These are phyloP conservation scores for Acipenser oxyrinchus DNA, from an alignment of 2,797 vertebrate species.

Conservation along the genomic window DNA sequence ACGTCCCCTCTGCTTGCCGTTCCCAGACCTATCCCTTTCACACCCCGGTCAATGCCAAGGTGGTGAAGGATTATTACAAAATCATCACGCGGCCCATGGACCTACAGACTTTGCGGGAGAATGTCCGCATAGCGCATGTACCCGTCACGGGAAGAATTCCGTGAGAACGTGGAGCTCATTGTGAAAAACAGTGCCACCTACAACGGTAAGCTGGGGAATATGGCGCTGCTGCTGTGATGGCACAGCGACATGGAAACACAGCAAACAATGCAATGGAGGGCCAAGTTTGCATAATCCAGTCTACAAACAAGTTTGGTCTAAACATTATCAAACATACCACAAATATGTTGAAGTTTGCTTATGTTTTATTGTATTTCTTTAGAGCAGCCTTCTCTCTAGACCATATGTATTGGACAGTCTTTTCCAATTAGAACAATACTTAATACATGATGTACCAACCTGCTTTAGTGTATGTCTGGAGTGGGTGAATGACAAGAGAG, in stretches of 20 bases:
- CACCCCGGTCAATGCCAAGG: slow-evolving; percentile 90
- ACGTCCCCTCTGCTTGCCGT: too few species aligned
- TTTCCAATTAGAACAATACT: too few species aligned
- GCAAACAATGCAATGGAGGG: not conserved
- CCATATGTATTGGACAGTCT: too few species aligned
- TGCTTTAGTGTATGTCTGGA: too few species aligned
- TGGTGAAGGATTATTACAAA: slow-evolving; percentile 98
- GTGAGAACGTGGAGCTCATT: slow-evolving; percentile 86
- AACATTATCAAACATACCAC: not conserved
- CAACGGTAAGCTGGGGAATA: slow-evolving; percentile 64
- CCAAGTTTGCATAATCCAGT: not conserved
- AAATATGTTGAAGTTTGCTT: too few species aligned
- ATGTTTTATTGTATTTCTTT: too few species aligned
- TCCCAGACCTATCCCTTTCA: slow-evolving; percentile 92
- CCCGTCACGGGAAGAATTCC: slow-evolving; percentile 90
- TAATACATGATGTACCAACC: too few species aligned
- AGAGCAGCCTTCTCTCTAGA: too few species aligned
- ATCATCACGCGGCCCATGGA: slow-evolving; percentile 96
- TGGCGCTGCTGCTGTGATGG: not conserved
- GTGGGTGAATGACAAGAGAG: too few species aligned
- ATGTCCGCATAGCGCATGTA: slow-evolving; percentile 89
- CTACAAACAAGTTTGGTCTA: not conserved
- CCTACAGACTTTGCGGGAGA: slow-evolving; percentile 90
- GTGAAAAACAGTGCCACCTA: slow-evolving; percentile 93
- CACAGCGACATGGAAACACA: not conserved